Evolutionary conservation across 1,140 invertebrate species (phyloP), one percentile per base, ranked within the genome.

Genomic region (Drosophila orena): DNA sequence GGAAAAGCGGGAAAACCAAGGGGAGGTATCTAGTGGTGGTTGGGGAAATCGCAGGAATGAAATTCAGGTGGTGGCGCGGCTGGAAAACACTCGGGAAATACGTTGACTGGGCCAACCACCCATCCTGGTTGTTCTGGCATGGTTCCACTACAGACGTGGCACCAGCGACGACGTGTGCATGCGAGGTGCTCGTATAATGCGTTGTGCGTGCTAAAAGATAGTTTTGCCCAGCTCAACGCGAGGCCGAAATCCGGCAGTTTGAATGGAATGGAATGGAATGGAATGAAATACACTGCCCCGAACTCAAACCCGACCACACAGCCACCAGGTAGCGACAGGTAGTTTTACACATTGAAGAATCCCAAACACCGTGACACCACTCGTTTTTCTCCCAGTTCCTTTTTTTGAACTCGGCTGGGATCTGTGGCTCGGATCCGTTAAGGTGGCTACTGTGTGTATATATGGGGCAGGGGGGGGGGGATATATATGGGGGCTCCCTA

Each of bases 201-300:
- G 85, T 90, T 84, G 84, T 89, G 84, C 84, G 84, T 89, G 84
- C 84, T 89, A 89, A 89, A 89, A 89, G 84, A 90, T 89, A 89
- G 84, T 89, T 89, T 89, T 80, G 73, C 84, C 77, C 35, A 56
- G 84, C 84, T 90, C 80, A 90, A 77, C 70, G 71, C 62, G 49
- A 72, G 69, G 50, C 80, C 68, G 76, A 56, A 83, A 58, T 42
- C 54, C 66, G 12, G 37, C 37, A 38, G 37, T 38, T 38, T 12
- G 37, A 38, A 38, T 79, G 61, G 73, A 85, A 73, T 68, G 44
- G 37, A 38, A 38, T 79, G 61, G 73, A 85, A 73, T 68, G 44
- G 44, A 38, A 64, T 47, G 42, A 40, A 64, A 46, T 20, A 55
- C 37, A 22, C 53, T 27, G 22, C 30, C 40, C 22, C 59, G 34